Base-by-base conservation (phyloP, 2,888 invertebrate genomes). In the Hypercompe scribonia region DNA sequence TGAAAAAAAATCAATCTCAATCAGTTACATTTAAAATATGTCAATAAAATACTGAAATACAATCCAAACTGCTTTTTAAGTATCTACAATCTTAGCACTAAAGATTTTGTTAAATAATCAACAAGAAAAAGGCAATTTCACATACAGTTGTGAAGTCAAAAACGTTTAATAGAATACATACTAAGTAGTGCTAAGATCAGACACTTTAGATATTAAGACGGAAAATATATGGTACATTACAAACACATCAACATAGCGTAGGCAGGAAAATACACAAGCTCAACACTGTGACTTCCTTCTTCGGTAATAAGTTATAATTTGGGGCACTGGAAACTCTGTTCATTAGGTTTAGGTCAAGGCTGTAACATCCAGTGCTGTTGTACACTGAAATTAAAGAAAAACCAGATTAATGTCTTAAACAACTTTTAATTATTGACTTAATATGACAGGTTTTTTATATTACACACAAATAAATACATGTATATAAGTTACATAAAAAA, bases 11-110 rank as follows among this genome's bases (percentile, higher is more conserved):
- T n/a, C 89, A 91, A 90, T 89, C 82, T 88, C 87, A 54, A 54
- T 88, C 84, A 85, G 86, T 89, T 91, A 90, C 75, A 78, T 65
- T 77, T 84, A 89, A 88, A 50, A 88, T 82, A 89, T 89, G 88
- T 91, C 89, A 91, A 90, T 77, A 88, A 90, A 94, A 94, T 94
- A 95, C 92, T 94, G 94, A 92, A 92, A 89, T 88, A 90, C 88
- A 90, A 90, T 90, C 87, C 86, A 90, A 90, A 91, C 84, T 86
- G 85, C 84, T 87, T 77, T 82, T 77, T 70, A 82, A 91, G 90
- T 88, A 90, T 91, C 88, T 89, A 83, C 70, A 79, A 90, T 85
- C 93, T 92, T 90, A 92, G 93, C 93, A 91, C 89, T 54, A n/a
- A 87, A 90, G 88, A 87, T 87, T 86, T 85, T 74, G 66, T 77